Conservation (phyloP, 2,113 vertebrate species). For the Mirza zaza region DNA sequence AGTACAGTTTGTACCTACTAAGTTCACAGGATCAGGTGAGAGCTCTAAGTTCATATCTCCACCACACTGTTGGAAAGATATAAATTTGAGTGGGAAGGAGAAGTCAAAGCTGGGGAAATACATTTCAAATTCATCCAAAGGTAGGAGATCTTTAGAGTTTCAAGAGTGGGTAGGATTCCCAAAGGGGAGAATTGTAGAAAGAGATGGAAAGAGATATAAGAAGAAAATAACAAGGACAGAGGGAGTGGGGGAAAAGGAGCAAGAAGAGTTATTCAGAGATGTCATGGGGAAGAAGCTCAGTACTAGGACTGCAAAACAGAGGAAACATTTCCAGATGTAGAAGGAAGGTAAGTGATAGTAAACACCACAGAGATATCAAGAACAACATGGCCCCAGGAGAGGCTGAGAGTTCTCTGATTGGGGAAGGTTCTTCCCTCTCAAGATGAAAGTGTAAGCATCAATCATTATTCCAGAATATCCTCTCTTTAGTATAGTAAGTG, state of each 20-base stretch:
- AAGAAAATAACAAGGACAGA: not conserved
- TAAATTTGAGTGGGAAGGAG: not conserved
- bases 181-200: not conserved
- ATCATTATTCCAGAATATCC: not conserved
- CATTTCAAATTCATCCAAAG: not conserved
- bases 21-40: not conserved
- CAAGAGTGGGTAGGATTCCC: not conserved
- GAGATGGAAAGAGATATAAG: not conserved
- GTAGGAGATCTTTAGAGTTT: not conserved
- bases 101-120: not conserved
- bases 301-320: not conserved
- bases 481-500: not conserved
- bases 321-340: not conserved
- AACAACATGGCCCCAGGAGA: not conserved
- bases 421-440: not conserved
- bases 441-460: not conserved
- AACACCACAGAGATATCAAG: not conserved
- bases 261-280: not conserved
- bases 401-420: not conserved
- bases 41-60: not conserved
- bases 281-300: not conserved
- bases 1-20: not conserved
- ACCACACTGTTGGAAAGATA: not conserved
- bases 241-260: not conserved
- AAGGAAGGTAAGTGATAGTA: not conserved